These are phyloP conservation scores for Limnodromus scolopaceus DNA, from an alignment of 2,797 vertebrate species.

Conservation along the genomic window DNA sequence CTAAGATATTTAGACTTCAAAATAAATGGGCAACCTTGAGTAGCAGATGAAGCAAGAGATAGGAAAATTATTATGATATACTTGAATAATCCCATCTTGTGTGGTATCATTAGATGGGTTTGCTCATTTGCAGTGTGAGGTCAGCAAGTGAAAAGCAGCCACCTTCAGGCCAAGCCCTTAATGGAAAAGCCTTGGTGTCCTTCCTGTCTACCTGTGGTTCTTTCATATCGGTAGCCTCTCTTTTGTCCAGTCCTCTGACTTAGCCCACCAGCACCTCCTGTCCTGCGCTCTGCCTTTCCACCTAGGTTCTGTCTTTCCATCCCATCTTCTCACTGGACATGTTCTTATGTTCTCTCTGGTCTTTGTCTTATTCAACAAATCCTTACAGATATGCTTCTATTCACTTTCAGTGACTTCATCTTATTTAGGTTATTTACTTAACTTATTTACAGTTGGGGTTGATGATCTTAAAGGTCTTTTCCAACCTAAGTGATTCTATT, in stretches of 20 bases:
- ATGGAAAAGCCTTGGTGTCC: background rate
- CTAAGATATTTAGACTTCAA: background rate
- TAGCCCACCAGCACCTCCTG: background rate
- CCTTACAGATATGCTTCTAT: background rate
- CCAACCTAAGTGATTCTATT: no score
- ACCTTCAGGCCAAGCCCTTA: background rate
- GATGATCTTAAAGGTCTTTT: background rate
- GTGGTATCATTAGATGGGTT: background rate
- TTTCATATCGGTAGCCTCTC: background rate
- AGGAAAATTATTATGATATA: background rate
- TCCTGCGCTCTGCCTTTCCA: background rate
- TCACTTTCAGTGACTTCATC: background rate
- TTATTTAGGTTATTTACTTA: background rate
- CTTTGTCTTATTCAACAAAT: background rate
- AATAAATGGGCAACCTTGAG: constrained; percentile 49
- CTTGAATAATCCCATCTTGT: constrained; percentile 14
- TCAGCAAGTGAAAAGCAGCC: constrained; percentile 11
- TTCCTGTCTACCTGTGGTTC: background rate
- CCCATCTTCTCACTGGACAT: fast-evolving
- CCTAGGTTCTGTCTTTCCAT: background rate
- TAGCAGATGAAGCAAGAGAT: constrained; percentile 42
- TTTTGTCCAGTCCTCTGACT: background rate
- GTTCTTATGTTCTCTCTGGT: background rate
- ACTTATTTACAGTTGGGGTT: background rate
- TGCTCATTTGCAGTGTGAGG: background rate